These are phyloP conservation scores for Scaeva pyrastri DNA, from an alignment of 2,888 invertebrate genomes.

Conservation along the genomic window DNA sequence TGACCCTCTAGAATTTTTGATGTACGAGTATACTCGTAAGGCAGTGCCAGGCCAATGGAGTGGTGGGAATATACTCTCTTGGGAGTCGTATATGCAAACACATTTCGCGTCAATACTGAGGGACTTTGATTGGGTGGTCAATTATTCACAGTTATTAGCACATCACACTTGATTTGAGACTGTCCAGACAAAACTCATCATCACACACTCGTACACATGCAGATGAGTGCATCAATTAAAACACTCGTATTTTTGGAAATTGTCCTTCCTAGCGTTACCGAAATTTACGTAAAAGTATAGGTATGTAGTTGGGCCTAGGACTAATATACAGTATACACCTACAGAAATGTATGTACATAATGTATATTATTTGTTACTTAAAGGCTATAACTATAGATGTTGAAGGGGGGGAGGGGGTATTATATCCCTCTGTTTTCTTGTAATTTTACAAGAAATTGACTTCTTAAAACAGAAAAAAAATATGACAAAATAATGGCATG, in stretches of 20 bases:
- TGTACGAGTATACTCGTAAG: too few relatives aligned
- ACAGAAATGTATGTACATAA: too few relatives aligned
- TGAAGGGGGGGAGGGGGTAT: too few relatives aligned
- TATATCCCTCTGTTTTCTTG: too few relatives aligned
- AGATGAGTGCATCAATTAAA: slow-evolving; percentile 48
- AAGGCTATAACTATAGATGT: too few relatives aligned
- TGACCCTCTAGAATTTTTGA: slow-evolving; percentile 8
- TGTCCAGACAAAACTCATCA: neutral
- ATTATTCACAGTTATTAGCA: slow-evolving; percentile 84
- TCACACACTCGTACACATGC: too few relatives aligned
- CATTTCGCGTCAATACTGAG: slow-evolving; percentile 58
- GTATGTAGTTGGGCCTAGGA: too few relatives aligned
- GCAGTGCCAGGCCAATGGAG: neutral
- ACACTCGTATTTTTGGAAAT: neutral
- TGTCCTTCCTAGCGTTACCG: slow-evolving; percentile 4
- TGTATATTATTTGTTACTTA: too few relatives aligned
- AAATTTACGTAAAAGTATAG: neutral
- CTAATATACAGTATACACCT: too few relatives aligned
- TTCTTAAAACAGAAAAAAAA: too few relatives aligned
- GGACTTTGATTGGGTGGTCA: slow-evolving; percentile 84
- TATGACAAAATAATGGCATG: too few relatives aligned
- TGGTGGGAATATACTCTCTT: slow-evolving; percentile 22
- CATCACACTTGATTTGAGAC: slow-evolving; percentile 63
- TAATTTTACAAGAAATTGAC: too few relatives aligned
- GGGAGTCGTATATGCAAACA: slow-evolving; percentile 63